Evolutionary conservation across 2,113 vertebrate species (phyloP), one percentile per base, ranked within the genome.

Genomic region (Halcyon senegalensis): DNA sequence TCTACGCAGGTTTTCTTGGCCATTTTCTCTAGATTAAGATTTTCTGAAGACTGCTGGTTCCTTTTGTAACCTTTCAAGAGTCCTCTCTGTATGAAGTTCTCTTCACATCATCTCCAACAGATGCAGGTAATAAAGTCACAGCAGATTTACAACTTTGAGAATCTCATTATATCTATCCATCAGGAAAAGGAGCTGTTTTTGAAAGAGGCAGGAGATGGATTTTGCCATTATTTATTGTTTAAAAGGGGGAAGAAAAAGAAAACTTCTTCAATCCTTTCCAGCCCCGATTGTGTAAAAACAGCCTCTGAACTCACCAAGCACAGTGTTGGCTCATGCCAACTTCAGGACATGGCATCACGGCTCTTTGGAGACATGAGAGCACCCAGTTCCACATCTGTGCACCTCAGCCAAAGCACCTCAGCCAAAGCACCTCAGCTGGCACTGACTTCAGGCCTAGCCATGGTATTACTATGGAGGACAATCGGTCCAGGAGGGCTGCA

Each of bases 61-160:
- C 66, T 79, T 89, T 95, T 84, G 87, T 92, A 96, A 93, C 84
- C 89, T 95, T 97, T 94, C 68, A 59, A 96, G 96, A 94, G 30
- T 59, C 86, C 91, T 92, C 85, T 73, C 46, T 89, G 56, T 95
- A 91, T 78, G 75, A 95, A 93, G 91, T 87, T 90, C 87, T 93
- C 93, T 90, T 89, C 81, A 94, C 81, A 91, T 92, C 75, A 63
- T 81, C 55, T 96, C 73, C 91, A 85, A 59, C 63, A 27, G 51
- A 79, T 78, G 62, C 86, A 90, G 79, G 84, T 72, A 94, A 90
- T 96, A 92, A 94, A 96, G 94, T 87, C 59, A 1, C 77, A 84
- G 94, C 84, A 96, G 89, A 92, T 35, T 87, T 95, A 91, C 1
- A 48, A 67, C 50, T 20, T 59, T 46, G 44, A 95, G 76, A 95